Evolutionary conservation across 2,797 vertebrate species (phyloP), one percentile per base, ranked within the genome.

Genomic region (Liasis olivaceus): DNA sequence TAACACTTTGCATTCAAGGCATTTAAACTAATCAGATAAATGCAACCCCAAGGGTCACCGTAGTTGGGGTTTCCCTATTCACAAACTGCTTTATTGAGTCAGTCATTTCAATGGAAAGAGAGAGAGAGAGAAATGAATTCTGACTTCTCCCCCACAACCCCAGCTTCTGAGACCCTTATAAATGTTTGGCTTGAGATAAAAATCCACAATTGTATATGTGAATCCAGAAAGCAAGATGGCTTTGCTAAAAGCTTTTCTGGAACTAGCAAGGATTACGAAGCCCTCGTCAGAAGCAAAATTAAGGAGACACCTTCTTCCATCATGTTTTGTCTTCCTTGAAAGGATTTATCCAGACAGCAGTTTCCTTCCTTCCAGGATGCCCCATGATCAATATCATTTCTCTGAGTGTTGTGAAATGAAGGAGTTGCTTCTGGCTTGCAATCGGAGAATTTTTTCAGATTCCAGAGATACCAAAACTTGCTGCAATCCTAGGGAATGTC

Each of bases 401-500:
- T 87, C 63, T 7, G 42, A 31, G n/a, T 86, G n/a, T 58, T 69
- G 72, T 81, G 62, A 87, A 91, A 87, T 26, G 15, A 7, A 59
- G 51, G 84, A 59, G 42, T 69, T 91, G 11, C 54, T 63, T 85
- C 60, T 26, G 47, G n/a, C 12, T 51, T 85, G 81, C 62, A 64
- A 36, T 86, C 31, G n/a, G 85, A 91, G 12, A 58, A 47, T 47
- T 87, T 91, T 91, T 47, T 59, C 26, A 91, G 90, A 87, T 69
- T 87, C 90, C 51, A 66, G 4, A 26, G 22, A 87, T 59, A 56
- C 84, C 26, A 4, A 17, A 26, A 24, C 85, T 24, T 91, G 85
- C 64, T 7, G 51, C 62, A 86, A 86, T 66, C 20, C 22, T 8
- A 64, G 59, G 54, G 20, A 85, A 90, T 6, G 5, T 56, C 56